A percentile compares a stretch with the other conserved stretches of the same genome.
Evolutionary conservation across 2,113 vertebrate species (phyloP).

Genomic region (Rutilus rutilus): DNA sequence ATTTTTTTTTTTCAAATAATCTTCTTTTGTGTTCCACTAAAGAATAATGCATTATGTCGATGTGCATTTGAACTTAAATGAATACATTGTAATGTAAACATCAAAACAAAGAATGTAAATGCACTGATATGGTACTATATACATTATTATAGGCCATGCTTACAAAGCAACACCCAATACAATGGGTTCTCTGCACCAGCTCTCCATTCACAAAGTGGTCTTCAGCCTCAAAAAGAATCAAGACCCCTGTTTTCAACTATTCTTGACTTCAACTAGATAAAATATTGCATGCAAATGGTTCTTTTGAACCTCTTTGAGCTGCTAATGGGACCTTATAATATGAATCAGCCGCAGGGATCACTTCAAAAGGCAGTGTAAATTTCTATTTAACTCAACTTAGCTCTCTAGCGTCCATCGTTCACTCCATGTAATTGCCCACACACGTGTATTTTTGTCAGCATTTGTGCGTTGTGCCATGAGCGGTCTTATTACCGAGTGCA

Average conservation of each 20-base stretch:
- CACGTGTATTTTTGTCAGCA: conserved; percentile 14
- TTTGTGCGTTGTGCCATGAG: conserved; percentile 19
- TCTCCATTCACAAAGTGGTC: neutral
- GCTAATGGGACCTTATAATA: neutral
- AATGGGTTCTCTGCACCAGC: neutral
- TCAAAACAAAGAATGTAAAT: neutral
- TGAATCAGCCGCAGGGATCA: conserved; percentile 11
- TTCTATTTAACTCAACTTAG: neutral
- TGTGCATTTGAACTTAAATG: neutral
- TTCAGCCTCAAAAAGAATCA: neutral
- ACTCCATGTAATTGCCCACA: conserved; percentile 19
- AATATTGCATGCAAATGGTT: neutral
- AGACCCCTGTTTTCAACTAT: neutral
- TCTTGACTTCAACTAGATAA: neutral
- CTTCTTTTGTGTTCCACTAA: no score
- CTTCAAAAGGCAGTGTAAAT: conserved; percentile 31
- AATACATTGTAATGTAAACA: neutral
- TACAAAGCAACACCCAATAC: neutral
- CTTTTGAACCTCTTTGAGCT: neutral
- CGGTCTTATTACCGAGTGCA: conserved; percentile 17
- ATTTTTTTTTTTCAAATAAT: no score
- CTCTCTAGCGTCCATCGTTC: conserved; percentile 2
- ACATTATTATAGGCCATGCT: neutral
- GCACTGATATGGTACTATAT: neutral
- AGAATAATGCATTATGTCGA: no score